Base-by-base conservation (phyloP, 35 echinoderm and acorn worm genomes). In the Stichopus chloronotus region DNA sequence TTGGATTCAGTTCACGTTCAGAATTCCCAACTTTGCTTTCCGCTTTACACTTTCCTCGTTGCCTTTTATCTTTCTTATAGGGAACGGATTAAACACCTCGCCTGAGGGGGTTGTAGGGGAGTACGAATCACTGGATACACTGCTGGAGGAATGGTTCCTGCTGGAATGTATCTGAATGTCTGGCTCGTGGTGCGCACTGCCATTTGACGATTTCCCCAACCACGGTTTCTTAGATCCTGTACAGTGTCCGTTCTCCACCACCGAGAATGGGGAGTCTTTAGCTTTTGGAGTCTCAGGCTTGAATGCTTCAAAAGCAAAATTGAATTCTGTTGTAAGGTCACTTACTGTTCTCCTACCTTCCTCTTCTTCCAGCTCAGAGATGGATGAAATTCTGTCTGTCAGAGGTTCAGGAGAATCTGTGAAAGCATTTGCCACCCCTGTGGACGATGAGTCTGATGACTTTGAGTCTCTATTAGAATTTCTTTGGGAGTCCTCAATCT, bases 231-330 rank as follows among this genome's bases (percentile, higher is more conserved):
- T 89, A 8, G 87, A 89, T 9, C 59, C 65, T 52, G 55, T 25
- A 54, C 59, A 72, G 43, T 72, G n/a, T 72, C 87, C 87, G 25
- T 89, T 89, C 30, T 71, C 21, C 16, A 85, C 55, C 16, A 9
- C 52, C 17, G 21, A 8, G 1, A 52, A n/a, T 2, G 24, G 9
- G 10, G 52, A 6, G 22, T 89, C 87, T 25, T 25, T 89, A 8
- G 65, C 25, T 89, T 89, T 72, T 19, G 90, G 71, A 14, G 76
- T 91, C 21, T 87, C 91, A 1, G 96, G 96, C 58, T 90, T 95
- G 92, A 94, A 97, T 5, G 96, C 92, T 81, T 93, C 94, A 53
- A 93, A 72, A 72, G 93, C 56, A 60, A 91, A 93, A 76, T 97
- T 97, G 22, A 97, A 97, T 19, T 94, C 63, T 59, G 84, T 76